phyloP scores from a whole-genome alignment of 2,113 vertebrate genomes.

The Aleadryas rufinucha region DNA sequence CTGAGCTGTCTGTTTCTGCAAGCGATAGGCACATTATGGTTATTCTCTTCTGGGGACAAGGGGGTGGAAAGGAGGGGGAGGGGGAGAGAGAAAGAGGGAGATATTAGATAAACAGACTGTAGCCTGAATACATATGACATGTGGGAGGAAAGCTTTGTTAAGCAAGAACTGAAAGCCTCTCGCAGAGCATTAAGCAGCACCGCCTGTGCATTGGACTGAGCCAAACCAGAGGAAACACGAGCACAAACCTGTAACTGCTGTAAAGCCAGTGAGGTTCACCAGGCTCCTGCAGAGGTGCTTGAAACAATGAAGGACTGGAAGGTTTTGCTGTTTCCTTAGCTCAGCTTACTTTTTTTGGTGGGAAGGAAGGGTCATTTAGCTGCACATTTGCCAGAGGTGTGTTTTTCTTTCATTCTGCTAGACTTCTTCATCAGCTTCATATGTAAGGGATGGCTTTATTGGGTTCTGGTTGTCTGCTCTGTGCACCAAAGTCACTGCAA shows the following conservation, averaged over 20 bases:
- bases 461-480: background rate
- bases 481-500: background rate
- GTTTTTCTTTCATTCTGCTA: background rate
- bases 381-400: background rate
- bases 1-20: constrained; percentile 63
- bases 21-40: constrained; percentile 62
- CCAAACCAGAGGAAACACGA: background rate
- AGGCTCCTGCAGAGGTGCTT: background rate
- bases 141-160: constrained; percentile 65
- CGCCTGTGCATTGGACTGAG: constrained; percentile 5
- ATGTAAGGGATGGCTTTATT: background rate
- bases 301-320: background rate
- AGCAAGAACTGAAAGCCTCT: constrained; percentile 52
- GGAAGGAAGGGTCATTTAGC: background rate
- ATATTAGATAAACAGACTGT: constrained; percentile 64
- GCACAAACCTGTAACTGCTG: background rate
- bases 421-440: background rate
- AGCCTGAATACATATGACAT: constrained; percentile 65
- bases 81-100: constrained; percentile 7
- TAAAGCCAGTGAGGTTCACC: background rate
- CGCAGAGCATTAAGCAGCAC: constrained; percentile 3
- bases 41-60: constrained; percentile 55
- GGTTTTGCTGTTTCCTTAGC: background rate
- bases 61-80: constrained; percentile 6
- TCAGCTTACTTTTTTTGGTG: background rate